Percentiles rank a stretch among this genome's conserved stretches.
Conservation (phyloP, 2,797 vertebrate species). For the Cetoscarus ocellatus region DNA sequence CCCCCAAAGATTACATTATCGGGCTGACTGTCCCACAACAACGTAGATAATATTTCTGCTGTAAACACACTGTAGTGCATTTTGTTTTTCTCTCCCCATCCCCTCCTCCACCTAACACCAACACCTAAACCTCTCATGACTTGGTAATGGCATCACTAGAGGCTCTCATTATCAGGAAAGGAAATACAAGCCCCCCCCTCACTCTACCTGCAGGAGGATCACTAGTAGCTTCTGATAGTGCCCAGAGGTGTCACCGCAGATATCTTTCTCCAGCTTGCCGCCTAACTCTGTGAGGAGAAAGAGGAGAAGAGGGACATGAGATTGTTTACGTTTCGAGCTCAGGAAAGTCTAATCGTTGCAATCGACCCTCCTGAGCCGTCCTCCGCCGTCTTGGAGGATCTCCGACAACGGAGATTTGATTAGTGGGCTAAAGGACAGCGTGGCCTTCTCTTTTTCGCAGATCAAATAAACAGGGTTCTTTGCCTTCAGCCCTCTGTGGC, state of each 20-base stretch:
- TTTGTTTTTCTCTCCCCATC: conserved; percentile 58
- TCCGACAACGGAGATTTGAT: conserved; percentile 57
- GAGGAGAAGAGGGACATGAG: conserved; percentile 62
- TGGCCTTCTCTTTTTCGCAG: conserved; percentile 46
- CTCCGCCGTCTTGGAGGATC: conserved; percentile 38
- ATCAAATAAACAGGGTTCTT: conserved; percentile 56
- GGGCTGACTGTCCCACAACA: neutral
- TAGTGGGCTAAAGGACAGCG: conserved; percentile 32
- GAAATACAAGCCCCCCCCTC: conserved; percentile 54
- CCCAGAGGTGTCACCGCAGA: conserved; percentile 92
- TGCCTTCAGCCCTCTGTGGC: conserved; percentile 7
- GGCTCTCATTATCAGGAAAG: conserved; percentile 61
- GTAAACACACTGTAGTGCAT: conserved; percentile 5
- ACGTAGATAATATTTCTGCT: conserved; percentile 45
- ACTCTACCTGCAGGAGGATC: conserved; percentile 93
- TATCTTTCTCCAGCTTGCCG: conserved; percentile 90
- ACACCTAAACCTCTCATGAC: conserved; percentile 62
- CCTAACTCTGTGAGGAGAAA: conserved; percentile 90
- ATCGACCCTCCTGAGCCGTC: conserved; percentile 29
- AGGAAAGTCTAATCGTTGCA: conserved; percentile 44
- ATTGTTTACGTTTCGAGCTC: conserved; percentile 52
- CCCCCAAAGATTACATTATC: conserved; percentile 40
- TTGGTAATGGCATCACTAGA: conserved; percentile 66
- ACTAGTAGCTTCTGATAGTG: conserved; percentile 92
- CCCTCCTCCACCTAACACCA: conserved; percentile 1